phyloP scores from a whole-genome alignment of 2,797 vertebrate genomes.

The Sphenodon punctatus region DNA sequence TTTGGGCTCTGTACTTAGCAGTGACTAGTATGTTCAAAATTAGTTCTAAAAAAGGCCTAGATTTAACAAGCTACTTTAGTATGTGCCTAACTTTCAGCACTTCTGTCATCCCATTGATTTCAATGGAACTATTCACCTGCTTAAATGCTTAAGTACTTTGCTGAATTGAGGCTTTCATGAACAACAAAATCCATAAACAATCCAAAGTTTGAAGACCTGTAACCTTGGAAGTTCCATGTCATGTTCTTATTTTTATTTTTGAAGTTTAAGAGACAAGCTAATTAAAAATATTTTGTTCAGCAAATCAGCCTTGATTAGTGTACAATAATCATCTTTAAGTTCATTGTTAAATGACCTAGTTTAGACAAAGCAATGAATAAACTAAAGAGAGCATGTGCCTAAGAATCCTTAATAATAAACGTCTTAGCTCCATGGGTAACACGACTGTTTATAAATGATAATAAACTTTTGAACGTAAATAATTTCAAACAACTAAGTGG shows the following conservation, averaged over 20 bases:
- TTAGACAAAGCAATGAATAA: not conserved
- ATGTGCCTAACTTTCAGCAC: not conserved
- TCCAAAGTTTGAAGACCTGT: not conserved
- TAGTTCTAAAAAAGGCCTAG: not conserved
- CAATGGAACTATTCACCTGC: not conserved
- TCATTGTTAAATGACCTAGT: slow-evolving; percentile 2
- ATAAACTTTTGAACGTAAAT: slow-evolving; percentile 17
- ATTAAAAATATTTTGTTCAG: slow-evolving; percentile 3
- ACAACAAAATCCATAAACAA: not conserved
- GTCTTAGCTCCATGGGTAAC: not conserved
- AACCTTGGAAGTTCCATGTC: slow-evolving; percentile 3
- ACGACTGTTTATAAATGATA: slow-evolving; percentile 8
- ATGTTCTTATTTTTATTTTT: not conserved
- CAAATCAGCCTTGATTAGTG: not conserved
- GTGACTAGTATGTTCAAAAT: not conserved
- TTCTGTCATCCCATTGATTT: not conserved
- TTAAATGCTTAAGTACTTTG: not conserved
- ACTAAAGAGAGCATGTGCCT: not conserved
- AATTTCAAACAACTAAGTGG: slow-evolving; percentile 27
- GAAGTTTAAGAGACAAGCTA: not conserved
- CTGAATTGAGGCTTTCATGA: not conserved
- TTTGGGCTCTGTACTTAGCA: not conserved
- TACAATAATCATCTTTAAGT: slow-evolving; percentile 9
- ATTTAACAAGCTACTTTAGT: not conserved
- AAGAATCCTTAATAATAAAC: not conserved